Base-by-base conservation (phyloP, 2,888 invertebrate genomes). In the Nomada hirtipes region DNA sequence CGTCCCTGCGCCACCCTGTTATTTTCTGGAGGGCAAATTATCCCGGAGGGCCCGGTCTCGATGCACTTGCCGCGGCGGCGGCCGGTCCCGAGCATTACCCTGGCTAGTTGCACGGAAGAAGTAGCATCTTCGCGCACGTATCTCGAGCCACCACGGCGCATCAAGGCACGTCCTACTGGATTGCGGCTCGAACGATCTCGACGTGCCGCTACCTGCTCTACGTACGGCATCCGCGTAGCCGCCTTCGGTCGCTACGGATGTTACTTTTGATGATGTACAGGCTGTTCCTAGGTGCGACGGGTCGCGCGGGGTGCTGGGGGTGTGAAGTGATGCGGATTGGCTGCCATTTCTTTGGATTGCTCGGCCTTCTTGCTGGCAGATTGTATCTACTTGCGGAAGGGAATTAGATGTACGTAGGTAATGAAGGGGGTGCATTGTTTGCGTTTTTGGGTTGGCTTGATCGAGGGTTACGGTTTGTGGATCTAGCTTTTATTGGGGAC, bases 81-180 rank as follows among this genome's bases (percentile, higher is more conserved):
- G 88, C 87, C 82, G 65, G 77, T 81, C 76, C 80, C 78, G 80
- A 82, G 84, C 79, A 88, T 88, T 86, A 86, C 87, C 89, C 86
- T 73, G 88, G 79, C 75, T 85, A 86, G 91, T 90, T 90, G 91
- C 89, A 91, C 91, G 88, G 91, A 92, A 92, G 91, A 92, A 92
- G 92, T 92, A 92, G 92, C 91, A 91, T 91, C 89, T 92, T 92
- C 91, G 92, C 91, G 92, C 92, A 92, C 92, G 92, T 92, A 92
- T 92, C 92, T 91, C 89, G 89, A 92, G 88, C 92, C 91, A 92
- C 91, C 92, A 92, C 90, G 92, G 91, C 91, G 90, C 92, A 92
- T 93, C 93, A 92, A 92, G 90, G 91, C 92, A 93, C 93, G 93
- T 93, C 93, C 93, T 93, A 92, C 92, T 89, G 92, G 90, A 93